Conservation (phyloP, 2,888 invertebrate species). For the Drosophila cyrtoloma region DNA sequence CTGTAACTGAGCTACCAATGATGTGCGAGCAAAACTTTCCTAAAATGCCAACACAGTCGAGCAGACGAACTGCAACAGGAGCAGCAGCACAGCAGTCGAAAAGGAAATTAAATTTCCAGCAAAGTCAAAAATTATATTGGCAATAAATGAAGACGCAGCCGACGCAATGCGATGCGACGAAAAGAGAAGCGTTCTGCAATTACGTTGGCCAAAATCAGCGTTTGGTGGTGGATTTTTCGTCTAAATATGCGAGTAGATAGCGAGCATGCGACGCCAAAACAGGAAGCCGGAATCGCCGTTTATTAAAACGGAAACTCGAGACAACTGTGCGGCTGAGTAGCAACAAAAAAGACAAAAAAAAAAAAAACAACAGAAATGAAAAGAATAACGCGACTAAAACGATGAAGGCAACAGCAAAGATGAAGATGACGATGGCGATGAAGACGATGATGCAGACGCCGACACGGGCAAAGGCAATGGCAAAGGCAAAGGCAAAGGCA, state of each 20-base stretch:
- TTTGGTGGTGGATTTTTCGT: constrained; percentile 29
- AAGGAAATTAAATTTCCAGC: constrained; percentile 83
- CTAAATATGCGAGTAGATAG: constrained; percentile 42
- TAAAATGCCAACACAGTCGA: constrained; percentile 49
- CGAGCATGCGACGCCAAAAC: constrained; percentile 62
- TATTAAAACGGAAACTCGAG: constrained; percentile 83
- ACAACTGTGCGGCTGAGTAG: constrained; percentile 68
- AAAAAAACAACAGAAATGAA: constrained; percentile 1
- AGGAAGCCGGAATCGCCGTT: constrained; percentile 82
- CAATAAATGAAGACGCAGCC: constrained; percentile 78
- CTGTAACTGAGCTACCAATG: constrained; percentile 14
- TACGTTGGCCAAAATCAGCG: constrained; percentile 40
- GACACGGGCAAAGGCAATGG: neutral
- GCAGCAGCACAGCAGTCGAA: constrained; percentile 31
- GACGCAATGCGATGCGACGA: constrained; percentile 34
- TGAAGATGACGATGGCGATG: constrained; percentile 37
- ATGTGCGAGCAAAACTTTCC: constrained; percentile 51
- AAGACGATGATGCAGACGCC: constrained; percentile 3
- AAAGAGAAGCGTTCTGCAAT: constrained; percentile 56
- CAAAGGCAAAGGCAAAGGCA: neutral
- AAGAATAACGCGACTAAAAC: constrained; percentile 23
- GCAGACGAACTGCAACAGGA: constrained; percentile 24
- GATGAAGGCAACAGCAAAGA: constrained; percentile 23
- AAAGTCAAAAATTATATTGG: constrained; percentile 82
- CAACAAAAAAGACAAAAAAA: constrained; percentile 2